Conservation (phyloP, 2,888 invertebrate genomes). For the Cheilosia soror region DNA sequence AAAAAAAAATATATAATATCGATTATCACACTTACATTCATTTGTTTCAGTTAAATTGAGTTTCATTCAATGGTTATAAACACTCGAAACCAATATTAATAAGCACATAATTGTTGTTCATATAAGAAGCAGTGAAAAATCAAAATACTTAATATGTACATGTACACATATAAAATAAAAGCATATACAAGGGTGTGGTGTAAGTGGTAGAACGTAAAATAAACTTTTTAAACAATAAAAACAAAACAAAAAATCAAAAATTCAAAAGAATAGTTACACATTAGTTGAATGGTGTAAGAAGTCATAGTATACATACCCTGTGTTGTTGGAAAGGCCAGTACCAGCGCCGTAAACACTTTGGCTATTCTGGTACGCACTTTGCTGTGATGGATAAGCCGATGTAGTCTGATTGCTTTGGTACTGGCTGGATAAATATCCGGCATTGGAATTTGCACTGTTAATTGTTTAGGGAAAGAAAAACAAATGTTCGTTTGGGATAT, state of each 20-base stretch:
- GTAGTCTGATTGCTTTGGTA: conserved; percentile 80
- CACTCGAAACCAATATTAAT: too few species aligned
- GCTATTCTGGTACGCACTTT: conserved; percentile 84
- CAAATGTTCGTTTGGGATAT: conserved; percentile 54
- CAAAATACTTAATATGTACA: background rate
- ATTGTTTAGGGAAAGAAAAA: conserved; percentile 57
- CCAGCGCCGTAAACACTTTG: conserved; percentile 84
- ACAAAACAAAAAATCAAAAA: conserved; percentile 8
- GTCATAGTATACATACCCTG: conserved; percentile 81
- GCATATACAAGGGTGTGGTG: conserved; percentile 7
- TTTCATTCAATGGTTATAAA: too few species aligned
- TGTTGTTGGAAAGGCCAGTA: conserved; percentile 83
- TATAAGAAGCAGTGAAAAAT: conserved; percentile 15
- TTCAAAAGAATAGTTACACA: conserved; percentile 12
- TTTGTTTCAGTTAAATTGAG: too few species aligned
- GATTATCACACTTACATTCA: too few species aligned
- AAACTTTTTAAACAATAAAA: background rate
- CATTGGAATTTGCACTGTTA: conserved; percentile 83
- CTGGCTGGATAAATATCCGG: conserved; percentile 82
- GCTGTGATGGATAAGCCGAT: conserved; percentile 83
- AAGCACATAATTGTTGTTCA: too few species aligned
- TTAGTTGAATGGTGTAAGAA: conserved; percentile 22
- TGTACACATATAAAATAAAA: conserved; percentile 5
- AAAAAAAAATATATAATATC: too few species aligned
- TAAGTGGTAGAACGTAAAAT: conserved; percentile 26